phyloP scores from a whole-genome alignment of 1,140 invertebrate species.

The Adoxophyes honmai region DNA sequence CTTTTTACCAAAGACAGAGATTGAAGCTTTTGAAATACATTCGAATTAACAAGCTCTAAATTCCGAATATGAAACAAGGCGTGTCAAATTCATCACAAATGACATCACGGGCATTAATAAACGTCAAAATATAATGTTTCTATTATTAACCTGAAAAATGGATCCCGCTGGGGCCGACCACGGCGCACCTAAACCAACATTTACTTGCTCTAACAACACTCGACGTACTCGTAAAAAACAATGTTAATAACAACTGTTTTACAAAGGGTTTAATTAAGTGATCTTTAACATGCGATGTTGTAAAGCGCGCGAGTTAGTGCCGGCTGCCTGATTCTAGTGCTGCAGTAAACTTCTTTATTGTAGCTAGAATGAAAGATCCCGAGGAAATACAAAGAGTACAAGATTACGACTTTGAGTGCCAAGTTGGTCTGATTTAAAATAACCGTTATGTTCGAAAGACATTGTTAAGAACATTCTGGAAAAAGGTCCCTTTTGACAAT shows the following conservation, averaged over 20 bases:
- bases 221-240: constrained; percentile 13
- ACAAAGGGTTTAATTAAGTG: constrained; percentile 9
- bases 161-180: neutral
- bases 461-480: too few species aligned
- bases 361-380: too few species aligned
- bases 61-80: neutral
- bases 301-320: neutral
- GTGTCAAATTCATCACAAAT: constrained; percentile 2
- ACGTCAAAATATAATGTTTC: constrained; percentile 5
- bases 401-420: too few species aligned
- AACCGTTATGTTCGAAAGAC: too few species aligned
- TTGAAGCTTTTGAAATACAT: too few species aligned
- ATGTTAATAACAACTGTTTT: constrained; percentile 15
- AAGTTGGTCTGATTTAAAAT: too few species aligned
- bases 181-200: constrained; percentile 7
- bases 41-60: too few species aligned
- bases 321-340: neutral
- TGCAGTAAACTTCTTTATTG: too few species aligned
- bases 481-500: too few species aligned
- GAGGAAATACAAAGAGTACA: too few species aligned
- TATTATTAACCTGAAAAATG: constrained; percentile 5
- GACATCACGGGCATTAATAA: constrained; percentile 6
- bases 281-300: neutral
- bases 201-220: constrained; percentile 3
- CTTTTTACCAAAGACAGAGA: too few species aligned